Base-by-base conservation (phyloP, 2,888 invertebrate species). In the Cryptus armator region DNA sequence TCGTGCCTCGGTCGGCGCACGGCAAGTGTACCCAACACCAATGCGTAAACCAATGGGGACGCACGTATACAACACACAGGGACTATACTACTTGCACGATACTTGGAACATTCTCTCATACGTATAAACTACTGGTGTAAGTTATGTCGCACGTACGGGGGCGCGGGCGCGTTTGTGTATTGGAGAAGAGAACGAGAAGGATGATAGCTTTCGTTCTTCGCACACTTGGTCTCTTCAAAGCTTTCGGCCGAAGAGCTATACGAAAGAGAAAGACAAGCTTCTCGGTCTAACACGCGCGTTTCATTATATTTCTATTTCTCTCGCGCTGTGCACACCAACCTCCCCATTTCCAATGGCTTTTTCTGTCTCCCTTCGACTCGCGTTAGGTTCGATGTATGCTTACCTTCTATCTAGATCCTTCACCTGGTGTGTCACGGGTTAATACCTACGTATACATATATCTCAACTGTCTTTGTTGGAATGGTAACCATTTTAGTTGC, bases 211-310 rank as follows among this genome's bases (percentile, higher is more conserved):
- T 37, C 46, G 19, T 37, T 43, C 68, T 16, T 56, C 77, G 56
- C 68, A 10, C 68, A 44, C 37, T 46, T 46, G 44, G 29, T 56
- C 53, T 56, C 44, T 46, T 68, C 68, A 29, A 29, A 37, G 37
- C 68, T 68, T 37, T 14, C 32, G 12, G 12, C 46, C 29, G 71
- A 19, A 48, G 24, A 48, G 64, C 70, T 5, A 70, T 68, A 12
- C 68, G 68, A 81, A 66, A 74, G 81, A 81, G 59, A 81, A 53
- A 51, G 68, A 56, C 68, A 19, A 14, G 24, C 10, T 10, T 48
- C 74, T 56, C 62, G 70, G 46, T 83, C 59, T 68, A 67, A 76
- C 81, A 74, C 86, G 72, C 83, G 72, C 83, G 19, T 9, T 10
- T 77, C 77, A 44, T 76, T 81, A 71, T 84, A 56, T 66, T 48